Percentiles rank a stretch among this genome's conserved stretches.
Conservation (phyloP, 1,140 invertebrate species). For the Sesamia nonagrioides region DNA sequence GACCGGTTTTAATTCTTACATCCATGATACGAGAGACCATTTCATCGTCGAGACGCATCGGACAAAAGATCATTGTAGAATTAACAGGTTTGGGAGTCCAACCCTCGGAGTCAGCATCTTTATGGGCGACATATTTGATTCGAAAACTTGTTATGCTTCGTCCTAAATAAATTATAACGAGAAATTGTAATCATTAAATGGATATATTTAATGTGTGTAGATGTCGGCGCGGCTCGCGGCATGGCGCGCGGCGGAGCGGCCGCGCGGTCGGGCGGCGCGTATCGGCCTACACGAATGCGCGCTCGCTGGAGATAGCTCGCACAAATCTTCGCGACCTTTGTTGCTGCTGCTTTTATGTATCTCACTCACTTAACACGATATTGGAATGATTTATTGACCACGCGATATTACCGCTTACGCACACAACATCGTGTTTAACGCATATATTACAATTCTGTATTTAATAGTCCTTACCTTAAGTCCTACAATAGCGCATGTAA, state of each 20-base stretch:
- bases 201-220: conserved; percentile 85
- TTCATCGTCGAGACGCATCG: conserved; percentile 63
- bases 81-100: conserved; percentile 73
- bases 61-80: conserved; percentile 79
- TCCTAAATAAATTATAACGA: conserved; percentile 87
- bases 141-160: conserved; percentile 87
- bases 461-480: too few species aligned
- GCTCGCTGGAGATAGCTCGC: conserved; percentile 74
- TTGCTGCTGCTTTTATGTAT: conserved; percentile 60
- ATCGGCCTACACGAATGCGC: conserved; percentile 83
- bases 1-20: conserved; percentile 86
- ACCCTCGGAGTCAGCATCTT: conserved; percentile 83
- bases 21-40: conserved; percentile 74
- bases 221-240: conserved; percentile 67
- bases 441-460: not conserved
- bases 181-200: conserved; percentile 87
- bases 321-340: conserved; percentile 76
- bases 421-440: not conserved
- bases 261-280: conserved; percentile 58
- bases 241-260: conserved; percentile 57
- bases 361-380: conserved; percentile 51
- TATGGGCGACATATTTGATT: conserved; percentile 87
- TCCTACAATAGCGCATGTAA: not conserved
- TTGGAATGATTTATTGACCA: conserved; percentile 40
- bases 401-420: not conserved